These are phyloP conservation scores for Heterotis niloticus DNA, from an alignment of 2,113 vertebrate genomes.

Conservation along the genomic window DNA sequence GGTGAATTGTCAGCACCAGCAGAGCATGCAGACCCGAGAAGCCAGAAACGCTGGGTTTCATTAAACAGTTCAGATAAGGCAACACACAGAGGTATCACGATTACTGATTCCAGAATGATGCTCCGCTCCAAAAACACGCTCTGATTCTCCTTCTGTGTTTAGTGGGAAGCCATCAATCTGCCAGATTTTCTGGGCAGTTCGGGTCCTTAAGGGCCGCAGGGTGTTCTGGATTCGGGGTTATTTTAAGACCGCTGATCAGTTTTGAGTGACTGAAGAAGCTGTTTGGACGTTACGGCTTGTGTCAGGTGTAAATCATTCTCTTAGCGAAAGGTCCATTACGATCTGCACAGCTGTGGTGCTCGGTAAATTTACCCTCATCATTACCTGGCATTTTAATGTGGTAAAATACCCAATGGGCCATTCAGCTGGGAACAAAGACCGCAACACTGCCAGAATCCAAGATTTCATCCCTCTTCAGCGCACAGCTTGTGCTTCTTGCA, in stretches of 20 bases:
- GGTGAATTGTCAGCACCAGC: constrained; percentile 33
- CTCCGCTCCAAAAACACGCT: constrained; percentile 25
- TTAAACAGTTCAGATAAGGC: constrained; percentile 47
- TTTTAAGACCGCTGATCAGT: too few species aligned
- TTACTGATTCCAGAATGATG: constrained; percentile 14
- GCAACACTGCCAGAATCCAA: not conserved
- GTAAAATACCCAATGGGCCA: not conserved
- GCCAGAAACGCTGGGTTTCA: constrained; percentile 40
- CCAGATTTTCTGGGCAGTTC: not conserved
- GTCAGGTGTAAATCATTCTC: too few species aligned
- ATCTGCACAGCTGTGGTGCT: too few species aligned
- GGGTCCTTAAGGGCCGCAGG: not conserved
- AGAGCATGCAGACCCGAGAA: constrained; percentile 12
- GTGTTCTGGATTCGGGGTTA: not conserved
- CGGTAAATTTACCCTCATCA: too few species aligned
- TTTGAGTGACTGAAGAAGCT: too few species aligned
- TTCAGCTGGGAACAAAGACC: constrained; percentile 18
- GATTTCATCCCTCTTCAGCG: not conserved
- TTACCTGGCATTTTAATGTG: too few species aligned
- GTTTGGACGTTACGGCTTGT: too few species aligned
- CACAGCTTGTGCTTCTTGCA: not conserved
- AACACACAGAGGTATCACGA: constrained; percentile 26
- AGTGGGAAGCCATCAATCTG: constrained; percentile 16
- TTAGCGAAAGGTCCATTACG: too few species aligned
- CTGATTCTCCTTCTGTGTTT: constrained; percentile 14